Evolutionary conservation across 2,797 vertebrate genomes (phyloP).

Genomic region (Coranthus polyacanthus): DNA sequence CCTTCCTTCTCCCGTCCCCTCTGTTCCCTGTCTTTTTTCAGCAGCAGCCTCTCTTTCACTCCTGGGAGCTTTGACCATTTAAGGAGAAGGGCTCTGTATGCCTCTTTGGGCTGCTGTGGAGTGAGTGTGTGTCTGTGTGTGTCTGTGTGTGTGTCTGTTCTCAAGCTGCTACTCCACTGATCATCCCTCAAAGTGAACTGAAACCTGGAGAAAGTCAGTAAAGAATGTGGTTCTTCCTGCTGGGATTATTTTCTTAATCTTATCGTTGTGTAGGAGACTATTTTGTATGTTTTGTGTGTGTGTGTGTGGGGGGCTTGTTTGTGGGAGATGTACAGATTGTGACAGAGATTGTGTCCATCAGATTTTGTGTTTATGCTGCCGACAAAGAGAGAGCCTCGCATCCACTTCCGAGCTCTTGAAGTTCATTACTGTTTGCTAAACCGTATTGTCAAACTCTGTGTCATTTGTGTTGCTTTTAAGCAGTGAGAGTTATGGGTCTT

Average conservation of each 20-base stretch:
- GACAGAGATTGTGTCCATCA: slow-evolving; percentile 21
- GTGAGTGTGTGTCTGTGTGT: slow-evolving; percentile 44
- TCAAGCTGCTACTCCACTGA: slow-evolving; percentile 56
- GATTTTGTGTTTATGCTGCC: slow-evolving; percentile 62
- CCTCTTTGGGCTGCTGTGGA: slow-evolving; percentile 84
- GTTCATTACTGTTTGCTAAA: slow-evolving; percentile 38
- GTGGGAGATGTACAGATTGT: slow-evolving; percentile 36
- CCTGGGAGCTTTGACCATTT: slow-evolving; percentile 99
- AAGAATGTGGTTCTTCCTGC: slow-evolving; percentile 42
- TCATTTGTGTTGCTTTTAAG: slow-evolving; percentile 24
- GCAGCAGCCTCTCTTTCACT: slow-evolving; percentile 95
- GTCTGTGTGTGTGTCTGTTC: slow-evolving; percentile 41
- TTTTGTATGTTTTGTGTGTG: too few relatives aligned
- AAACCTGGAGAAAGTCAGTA: slow-evolving; percentile 52
- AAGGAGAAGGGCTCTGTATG: slow-evolving; percentile 98
- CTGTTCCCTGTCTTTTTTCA: slow-evolving; percentile 89
- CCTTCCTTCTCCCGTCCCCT: slow-evolving; percentile 87
- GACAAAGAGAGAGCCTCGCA: slow-evolving; percentile 38
- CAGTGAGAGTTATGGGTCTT: slow-evolving; percentile 1
- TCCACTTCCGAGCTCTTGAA: slow-evolving; percentile 50
- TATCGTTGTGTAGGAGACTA: slow-evolving; percentile 31
- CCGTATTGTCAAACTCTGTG: slow-evolving; percentile 24
- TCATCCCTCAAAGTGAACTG: slow-evolving; percentile 58
- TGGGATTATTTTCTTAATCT: slow-evolving; percentile 48
- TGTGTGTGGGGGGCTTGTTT: slow-evolving; percentile 36